A percentile compares a stretch with the other conserved stretches of the same genome.
phyloP scores from a whole-genome alignment of 2,888 invertebrate species.

The Abrostola tripartita region DNA sequence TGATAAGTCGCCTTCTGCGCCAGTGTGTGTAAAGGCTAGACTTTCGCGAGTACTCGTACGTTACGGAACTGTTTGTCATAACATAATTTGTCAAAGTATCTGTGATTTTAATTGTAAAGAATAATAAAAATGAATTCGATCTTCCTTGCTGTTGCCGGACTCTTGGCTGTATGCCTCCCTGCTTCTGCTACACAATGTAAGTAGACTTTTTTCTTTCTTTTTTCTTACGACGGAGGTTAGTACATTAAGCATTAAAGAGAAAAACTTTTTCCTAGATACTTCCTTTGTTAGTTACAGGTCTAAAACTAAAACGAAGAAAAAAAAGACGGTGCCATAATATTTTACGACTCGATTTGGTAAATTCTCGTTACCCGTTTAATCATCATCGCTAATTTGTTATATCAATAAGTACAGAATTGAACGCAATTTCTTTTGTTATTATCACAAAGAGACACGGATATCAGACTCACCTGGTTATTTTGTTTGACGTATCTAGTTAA shows the following conservation, averaged over 20 bases:
- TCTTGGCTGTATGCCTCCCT: conserved; percentile 84
- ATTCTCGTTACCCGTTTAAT: background rate
- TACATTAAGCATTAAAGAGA: background rate
- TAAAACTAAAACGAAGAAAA: no score
- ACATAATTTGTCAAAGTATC: conserved; percentile 80
- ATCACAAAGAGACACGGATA: background rate
- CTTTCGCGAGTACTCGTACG: conserved; percentile 72
- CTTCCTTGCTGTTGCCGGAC: conserved; percentile 81
- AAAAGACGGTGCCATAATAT: background rate
- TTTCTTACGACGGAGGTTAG: conserved; percentile 26
- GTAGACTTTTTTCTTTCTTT: conserved; percentile 74
- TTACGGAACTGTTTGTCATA: conserved; percentile 56
- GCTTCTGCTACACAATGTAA: conserved; percentile 90
- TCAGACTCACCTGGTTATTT: no score
- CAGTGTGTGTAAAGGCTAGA: conserved; percentile 97
- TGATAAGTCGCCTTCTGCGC: conserved; percentile 93
- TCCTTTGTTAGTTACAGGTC: no score
- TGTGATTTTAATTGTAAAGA: conserved; percentile 80
- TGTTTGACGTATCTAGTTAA: no score
- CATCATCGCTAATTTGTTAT: background rate
- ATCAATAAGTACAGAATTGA: background rate
- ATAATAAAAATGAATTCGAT: conserved; percentile 87
- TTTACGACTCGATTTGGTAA: background rate
- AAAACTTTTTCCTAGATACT: background rate
- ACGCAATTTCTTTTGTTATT: background rate